A percentile compares a stretch with the other conserved stretches of the same genome.
phyloP scores from a whole-genome alignment of 2,888 invertebrate species.

The Cerceris ruficornis region DNA sequence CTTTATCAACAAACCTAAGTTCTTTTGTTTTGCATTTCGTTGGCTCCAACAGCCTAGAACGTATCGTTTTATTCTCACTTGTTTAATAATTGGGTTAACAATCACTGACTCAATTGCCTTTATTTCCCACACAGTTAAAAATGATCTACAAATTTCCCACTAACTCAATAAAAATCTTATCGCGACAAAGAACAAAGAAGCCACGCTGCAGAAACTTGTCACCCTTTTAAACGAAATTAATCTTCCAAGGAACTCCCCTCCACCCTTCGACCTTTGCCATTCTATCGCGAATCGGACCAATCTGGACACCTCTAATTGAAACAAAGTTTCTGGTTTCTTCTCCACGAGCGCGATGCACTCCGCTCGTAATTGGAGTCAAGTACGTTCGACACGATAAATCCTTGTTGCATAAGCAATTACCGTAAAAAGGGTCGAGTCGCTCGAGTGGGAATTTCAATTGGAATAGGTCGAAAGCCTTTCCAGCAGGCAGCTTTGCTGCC shows the following conservation, averaged over 20 bases:
- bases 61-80: no score
- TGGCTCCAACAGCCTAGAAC: no score
- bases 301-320: slow-evolving; percentile 56
- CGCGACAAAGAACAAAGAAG: no score
- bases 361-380: slow-evolving; percentile 61
- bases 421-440: slow-evolving; percentile 22
- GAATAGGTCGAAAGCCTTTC: slow-evolving; percentile 23
- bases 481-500: neutral
- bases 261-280: neutral
- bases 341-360: slow-evolving; percentile 38
- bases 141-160: no score
- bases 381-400: slow-evolving; percentile 61
- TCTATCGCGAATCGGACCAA: slow-evolving; percentile 8
- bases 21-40: no score
- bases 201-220: no score
- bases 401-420: slow-evolving; percentile 59
- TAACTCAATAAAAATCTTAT: no score
- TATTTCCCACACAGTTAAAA: no score
- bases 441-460: slow-evolving; percentile 44
- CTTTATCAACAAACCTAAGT: no score
- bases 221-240: no score
- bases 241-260: neutral
- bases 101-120: no score
- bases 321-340: slow-evolving; percentile 53
- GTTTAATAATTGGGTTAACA: no score